Evolutionary conservation across 2,797 vertebrate species (phyloP), one percentile per base, ranked within the genome.

Genomic region (Phataginus tetradactyla): DNA sequence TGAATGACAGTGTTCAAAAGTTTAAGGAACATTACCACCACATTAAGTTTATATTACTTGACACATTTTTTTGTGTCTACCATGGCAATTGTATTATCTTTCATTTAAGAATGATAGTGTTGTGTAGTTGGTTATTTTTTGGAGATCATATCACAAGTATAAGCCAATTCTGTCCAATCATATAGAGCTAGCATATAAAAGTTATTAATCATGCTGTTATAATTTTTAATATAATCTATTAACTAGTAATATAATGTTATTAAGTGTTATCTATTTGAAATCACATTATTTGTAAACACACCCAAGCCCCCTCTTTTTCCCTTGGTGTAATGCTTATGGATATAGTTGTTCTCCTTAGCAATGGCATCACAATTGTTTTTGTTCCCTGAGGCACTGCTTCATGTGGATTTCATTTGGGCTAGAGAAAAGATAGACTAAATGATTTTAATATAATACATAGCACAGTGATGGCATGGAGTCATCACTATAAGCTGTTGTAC

Each of bases 391-490:
- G 74, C 81, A 75, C 64, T 91, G 49, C 51, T 96, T 93, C 42
- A 37, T 83, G 37, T 93, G 45, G 45, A 84, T 96, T 95, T 96
- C 78, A 95, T 96, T 96, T 93, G 77, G 27, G 2, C 53, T 91
- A 91, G 86, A 94, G 94, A 91, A 94, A 95, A 95, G 53, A 81
- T 55, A 88, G 42, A 81, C 74, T 93, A 59, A 92, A 91, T 27
- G 55, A 97, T 88, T 96, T 96, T 96, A 97, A 94, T 91, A 90
- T 74, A 95, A 92, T 83, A 75, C 49, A 80, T 86, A 93, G 75
- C 27, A 81, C 45, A 92, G 29, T 39, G 74, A 95, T 94, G 91
- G 92, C 77, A 85, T 86, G 29, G 39, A 93, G 29, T 94, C 71
- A 95, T 90, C 59, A 42, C 25, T 92, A 8, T 95, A 93, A 84